Conservation (phyloP, 2,888 invertebrate genomes). For the Sicus ferrugineus region DNA sequence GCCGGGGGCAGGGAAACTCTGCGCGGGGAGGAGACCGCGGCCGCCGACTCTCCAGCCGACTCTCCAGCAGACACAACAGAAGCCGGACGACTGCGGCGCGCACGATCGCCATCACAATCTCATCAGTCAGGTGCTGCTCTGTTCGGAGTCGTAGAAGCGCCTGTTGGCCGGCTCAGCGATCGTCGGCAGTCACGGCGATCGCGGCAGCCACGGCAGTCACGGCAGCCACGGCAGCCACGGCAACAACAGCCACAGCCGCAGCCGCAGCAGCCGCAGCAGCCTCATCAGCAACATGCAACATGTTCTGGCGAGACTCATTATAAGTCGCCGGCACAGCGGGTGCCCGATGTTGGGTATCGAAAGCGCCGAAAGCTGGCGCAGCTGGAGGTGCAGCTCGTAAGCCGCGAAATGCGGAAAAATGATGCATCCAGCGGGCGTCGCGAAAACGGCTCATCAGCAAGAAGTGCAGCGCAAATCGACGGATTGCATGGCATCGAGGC, state of each 20-base stretch:
- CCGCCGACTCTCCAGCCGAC: no score
- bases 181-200: not conserved
- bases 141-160: not conserved
- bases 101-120: conserved; percentile 29
- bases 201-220: not conserved
- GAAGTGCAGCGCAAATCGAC: no score
- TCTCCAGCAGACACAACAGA: conserved; percentile 25
- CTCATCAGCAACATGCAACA: not conserved
- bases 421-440: no score
- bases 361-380: conserved; percentile 19
- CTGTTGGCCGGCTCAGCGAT: not conserved
- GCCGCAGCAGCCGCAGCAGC: no score
- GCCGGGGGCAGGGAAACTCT: not conserved
- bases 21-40: not conserved
- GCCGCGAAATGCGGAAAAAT: not conserved
- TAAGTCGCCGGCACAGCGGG: conserved; percentile 31
- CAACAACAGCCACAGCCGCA: not conserved
- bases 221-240: not conserved
- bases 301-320: conserved; percentile 31
- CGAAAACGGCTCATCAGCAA: no score
- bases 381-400: not conserved
- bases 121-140: conserved; percentile 4
- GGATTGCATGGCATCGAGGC: not conserved
- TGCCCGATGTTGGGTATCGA: not conserved
- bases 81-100: conserved; percentile 39